Base-by-base conservation (phyloP, 2,888 invertebrate genomes). In the Catocala fraxini region DNA sequence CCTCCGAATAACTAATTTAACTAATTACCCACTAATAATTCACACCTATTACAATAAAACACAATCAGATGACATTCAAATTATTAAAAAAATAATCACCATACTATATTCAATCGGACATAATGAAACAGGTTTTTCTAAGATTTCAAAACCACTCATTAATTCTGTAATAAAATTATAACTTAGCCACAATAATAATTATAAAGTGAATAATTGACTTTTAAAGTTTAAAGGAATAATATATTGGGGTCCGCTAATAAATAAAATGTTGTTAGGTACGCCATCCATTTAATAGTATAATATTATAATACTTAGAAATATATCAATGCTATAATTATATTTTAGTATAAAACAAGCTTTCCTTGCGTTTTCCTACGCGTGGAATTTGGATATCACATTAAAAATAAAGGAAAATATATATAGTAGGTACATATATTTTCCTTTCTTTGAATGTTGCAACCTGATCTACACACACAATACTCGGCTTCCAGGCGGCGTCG, bases 221-320 rank as follows among this genome's bases (percentile, higher is more conserved):
- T 65, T 59, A 57, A 71, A 70, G 64, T 76, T 78, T 79, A 80
- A 80, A 82, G 71, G 64, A 73, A 65, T 74, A 82, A 85, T 86
- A 86, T 87, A 87, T 85, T 68, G 79, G 71, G 68, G 76, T 81
- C 82, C 73, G 35, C 65, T 71, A 74, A 76, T 79, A 70, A 67
- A 77, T 73, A 68, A 77, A 59, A 75, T 79, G 79, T 80, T 79
- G 70, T 65, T 65, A 71, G 49, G 51, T 45, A 43, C 10, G 9
- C 7, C 15, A 12, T 42, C 43, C 51, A 57, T 35, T 35, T n/a
- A 9, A 42, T 6, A 39, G 6, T 39, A 39, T 39, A 39, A 6
- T 25, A 4, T 25, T 25, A 25, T 25, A 25, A 1, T 25, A 48
- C 25, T 51, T 39, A 1, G 10, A 51, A 41, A 39, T 10, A 41